Conservation (phyloP, 2,888 invertebrate genomes). For the Teleogryllus oceanicus region DNA sequence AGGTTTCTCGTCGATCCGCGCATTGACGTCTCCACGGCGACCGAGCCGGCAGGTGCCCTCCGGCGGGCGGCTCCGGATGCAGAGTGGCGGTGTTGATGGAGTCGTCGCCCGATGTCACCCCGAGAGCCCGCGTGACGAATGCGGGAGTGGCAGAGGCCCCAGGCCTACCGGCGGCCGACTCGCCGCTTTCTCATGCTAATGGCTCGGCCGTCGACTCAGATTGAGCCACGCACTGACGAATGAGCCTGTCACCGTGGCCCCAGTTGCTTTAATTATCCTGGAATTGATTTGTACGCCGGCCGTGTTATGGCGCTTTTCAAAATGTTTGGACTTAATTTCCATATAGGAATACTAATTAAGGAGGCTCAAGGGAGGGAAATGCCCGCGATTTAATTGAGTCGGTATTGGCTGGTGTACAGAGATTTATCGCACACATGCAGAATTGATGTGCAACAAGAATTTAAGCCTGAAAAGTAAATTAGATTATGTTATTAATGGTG, state of each 20-base stretch:
- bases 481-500: conserved; percentile 2
- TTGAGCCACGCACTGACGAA: not conserved
- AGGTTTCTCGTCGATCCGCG: too few relatives aligned
- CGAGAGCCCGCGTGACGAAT: not conserved
- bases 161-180: not conserved
- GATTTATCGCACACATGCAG: not conserved
- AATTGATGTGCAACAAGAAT: conserved; percentile 10
- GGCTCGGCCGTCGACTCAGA: not conserved
- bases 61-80: too few relatives aligned
- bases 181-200: conserved; percentile 18
- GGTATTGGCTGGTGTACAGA: not conserved
- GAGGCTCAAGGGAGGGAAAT: not conserved
- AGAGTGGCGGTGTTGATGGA: not conserved
- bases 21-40: too few relatives aligned
- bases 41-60: too few relatives aligned
- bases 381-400: not conserved
- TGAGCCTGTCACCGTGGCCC: not conserved
- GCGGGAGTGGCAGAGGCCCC: not conserved
- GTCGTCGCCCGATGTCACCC: not conserved
- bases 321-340: conserved; percentile 18
- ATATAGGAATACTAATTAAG: conserved; percentile 4
- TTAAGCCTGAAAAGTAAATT: not conserved
- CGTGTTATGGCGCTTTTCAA: conserved; percentile 18
- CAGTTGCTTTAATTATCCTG: not conserved
- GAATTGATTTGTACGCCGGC: not conserved